Evolutionary conservation across 2,888 invertebrate genomes (phyloP).

Genomic region (Prosapia bicincta): DNA sequence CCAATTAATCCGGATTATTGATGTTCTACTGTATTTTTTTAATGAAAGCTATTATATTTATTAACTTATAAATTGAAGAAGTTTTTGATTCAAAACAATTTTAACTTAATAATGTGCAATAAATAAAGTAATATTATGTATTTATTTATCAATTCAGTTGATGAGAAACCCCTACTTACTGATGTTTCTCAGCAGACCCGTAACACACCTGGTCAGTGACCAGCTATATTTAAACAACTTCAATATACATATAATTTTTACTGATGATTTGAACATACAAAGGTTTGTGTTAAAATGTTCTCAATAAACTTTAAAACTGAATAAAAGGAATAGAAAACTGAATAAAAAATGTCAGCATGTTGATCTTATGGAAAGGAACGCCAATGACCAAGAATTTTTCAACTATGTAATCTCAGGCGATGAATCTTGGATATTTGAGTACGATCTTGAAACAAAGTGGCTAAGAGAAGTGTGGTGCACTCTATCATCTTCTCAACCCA

Average conservation of each 20-base stretch:
- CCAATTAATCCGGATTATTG: too few relatives aligned
- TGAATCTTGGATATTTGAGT: slow-evolving; percentile 9
- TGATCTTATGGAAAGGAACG: not conserved
- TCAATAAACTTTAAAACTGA: slow-evolving; percentile 1
- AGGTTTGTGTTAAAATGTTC: slow-evolving; percentile 7
- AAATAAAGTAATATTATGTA: too few relatives aligned
- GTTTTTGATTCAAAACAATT: too few relatives aligned
- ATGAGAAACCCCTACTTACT: too few relatives aligned
- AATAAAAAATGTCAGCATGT: slow-evolving; percentile 10
- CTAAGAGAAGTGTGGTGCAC: slow-evolving; percentile 21
- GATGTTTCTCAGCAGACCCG: too few relatives aligned
- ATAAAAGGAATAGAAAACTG: slow-evolving; percentile 5
- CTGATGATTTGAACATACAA: slow-evolving; percentile 2
- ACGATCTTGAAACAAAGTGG: slow-evolving; percentile 31
- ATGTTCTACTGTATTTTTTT: too few relatives aligned
- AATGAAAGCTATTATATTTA: too few relatives aligned
- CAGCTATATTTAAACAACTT: too few relatives aligned
- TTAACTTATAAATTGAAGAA: too few relatives aligned
- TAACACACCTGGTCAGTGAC: too few relatives aligned
- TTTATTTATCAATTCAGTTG: too few relatives aligned
- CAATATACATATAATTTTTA: not conserved
- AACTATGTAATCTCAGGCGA: slow-evolving; percentile 4
- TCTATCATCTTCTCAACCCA: slow-evolving; percentile 15
- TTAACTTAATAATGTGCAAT: too few relatives aligned
- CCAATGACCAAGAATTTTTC: not conserved